These are phyloP conservation scores for Nyctereutes procyonoides DNA, from an alignment of 2,113 vertebrate species.

Conservation along the genomic window DNA sequence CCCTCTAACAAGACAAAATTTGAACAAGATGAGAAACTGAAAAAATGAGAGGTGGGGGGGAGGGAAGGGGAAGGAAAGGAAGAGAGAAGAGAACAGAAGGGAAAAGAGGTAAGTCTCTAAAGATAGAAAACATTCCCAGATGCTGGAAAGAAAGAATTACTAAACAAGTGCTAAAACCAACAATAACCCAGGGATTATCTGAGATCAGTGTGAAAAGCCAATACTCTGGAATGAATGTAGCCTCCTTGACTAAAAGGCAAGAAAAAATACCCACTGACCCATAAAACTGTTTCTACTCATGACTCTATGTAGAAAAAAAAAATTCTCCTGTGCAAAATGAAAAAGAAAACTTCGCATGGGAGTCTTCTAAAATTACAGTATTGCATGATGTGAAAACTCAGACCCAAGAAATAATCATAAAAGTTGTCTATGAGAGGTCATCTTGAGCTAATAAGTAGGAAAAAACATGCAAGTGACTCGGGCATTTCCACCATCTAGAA, in stretches of 20 bases:
- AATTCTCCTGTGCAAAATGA: neutral
- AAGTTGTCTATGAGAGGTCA: neutral
- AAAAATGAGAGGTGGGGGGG: neutral
- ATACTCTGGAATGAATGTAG: neutral
- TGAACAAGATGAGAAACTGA: neutral
- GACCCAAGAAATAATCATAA: neutral
- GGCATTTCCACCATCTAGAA: neutral
- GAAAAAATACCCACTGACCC: neutral
- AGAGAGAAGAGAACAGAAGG: neutral
- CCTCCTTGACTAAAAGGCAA: neutral
- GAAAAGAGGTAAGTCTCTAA: neutral
- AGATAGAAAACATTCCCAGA: neutral
- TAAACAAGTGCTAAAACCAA: neutral
- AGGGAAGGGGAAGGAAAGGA: neutral
- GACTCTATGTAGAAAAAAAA: neutral
- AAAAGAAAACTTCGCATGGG: neutral
- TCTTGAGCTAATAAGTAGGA: neutral
- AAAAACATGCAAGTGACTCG: neutral
- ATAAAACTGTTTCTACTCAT: neutral
- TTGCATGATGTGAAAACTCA: neutral
- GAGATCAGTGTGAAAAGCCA: neutral
- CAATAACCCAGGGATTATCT: neutral
- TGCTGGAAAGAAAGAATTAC: neutral
- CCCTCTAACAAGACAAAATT: neutral
- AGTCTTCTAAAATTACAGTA: neutral